These are phyloP conservation scores for Strix uralensis DNA, from an alignment of 2,113 vertebrate genomes.

Conservation along the genomic window DNA sequence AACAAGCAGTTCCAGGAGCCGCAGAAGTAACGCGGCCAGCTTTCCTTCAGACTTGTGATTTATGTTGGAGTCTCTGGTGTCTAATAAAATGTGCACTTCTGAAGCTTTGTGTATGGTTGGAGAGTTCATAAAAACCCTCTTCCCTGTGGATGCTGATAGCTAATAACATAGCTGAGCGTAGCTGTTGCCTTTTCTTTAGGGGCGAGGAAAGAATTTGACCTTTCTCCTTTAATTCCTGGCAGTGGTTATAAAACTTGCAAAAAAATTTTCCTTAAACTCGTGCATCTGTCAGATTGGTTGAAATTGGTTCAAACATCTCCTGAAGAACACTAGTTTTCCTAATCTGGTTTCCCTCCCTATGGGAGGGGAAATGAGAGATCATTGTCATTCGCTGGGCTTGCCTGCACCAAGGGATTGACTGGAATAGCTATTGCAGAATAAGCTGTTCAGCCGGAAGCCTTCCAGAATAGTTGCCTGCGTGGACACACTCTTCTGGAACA, in stretches of 20 bases:
- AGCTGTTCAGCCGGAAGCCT: not conserved
- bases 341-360: not conserved
- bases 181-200: not conserved
- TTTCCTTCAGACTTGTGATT: not conserved
- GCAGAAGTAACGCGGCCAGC: not conserved
- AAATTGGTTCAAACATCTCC: not conserved
- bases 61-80: not conserved
- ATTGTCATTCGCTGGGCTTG: not conserved
- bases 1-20: conserved; percentile 1
- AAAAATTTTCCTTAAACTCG: not conserved
- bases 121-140: not conserved
- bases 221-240: not conserved
- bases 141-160: not conserved
- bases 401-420: not conserved
- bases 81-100: not conserved
- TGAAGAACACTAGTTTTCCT: not conserved
- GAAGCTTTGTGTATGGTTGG: not conserved
- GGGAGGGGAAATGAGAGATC: not conserved
- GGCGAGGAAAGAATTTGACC: not conserved
- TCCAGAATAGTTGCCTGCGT: not conserved
- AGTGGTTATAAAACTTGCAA: not conserved
- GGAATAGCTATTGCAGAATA: not conserved
- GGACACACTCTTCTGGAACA: not conserved
- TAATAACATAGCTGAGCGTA: not conserved
- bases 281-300: not conserved